Percentiles rank a stretch among this genome's conserved stretches.
Conservation (phyloP, 2,113 vertebrate genomes). For the Elgaria multicarinata region DNA sequence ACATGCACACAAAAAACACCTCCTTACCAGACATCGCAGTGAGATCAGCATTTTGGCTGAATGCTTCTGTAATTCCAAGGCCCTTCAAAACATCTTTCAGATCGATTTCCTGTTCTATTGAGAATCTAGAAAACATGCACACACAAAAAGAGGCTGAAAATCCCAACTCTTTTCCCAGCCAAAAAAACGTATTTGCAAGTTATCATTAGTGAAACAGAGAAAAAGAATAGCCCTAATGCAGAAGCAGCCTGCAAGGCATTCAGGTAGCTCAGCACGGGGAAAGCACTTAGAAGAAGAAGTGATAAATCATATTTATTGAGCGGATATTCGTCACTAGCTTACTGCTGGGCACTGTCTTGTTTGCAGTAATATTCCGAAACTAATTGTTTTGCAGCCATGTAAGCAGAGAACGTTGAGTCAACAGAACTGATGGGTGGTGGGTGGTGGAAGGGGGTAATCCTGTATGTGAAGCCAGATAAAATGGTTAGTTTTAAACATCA, state of each 20-base stretch:
- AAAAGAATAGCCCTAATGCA: background rate
- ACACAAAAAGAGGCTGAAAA: slow-evolving; percentile 19
- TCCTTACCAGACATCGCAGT: slow-evolving; percentile 91
- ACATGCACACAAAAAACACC: slow-evolving; percentile 8
- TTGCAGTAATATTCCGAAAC: slow-evolving; percentile 42
- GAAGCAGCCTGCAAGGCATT: background rate
- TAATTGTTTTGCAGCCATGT: slow-evolving; percentile 6
- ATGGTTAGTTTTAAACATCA: background rate
- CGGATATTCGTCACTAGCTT: background rate
- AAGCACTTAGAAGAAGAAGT: slow-evolving; percentile 18
- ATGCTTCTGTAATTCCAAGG: slow-evolving; percentile 91
- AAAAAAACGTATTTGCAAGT: slow-evolving; percentile 37
- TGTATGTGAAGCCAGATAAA: background rate
- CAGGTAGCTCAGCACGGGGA: background rate
- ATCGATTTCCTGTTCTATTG: slow-evolving; percentile 94
- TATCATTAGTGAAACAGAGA: background rate
- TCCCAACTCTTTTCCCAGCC: background rate
- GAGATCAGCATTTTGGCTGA: slow-evolving; percentile 90
- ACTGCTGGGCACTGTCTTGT: slow-evolving; percentile 8
- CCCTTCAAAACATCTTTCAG: slow-evolving; percentile 87
- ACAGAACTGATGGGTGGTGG: background rate
- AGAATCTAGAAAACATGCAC: slow-evolving; percentile 82
- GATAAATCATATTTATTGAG: slow-evolving; percentile 10
- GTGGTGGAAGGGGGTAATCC: background rate
- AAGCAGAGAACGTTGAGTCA: slow-evolving; percentile 33